These are phyloP conservation scores for Rhopilema esculentum DNA, from an alignment of 30 jellyfish, hydroid and myxozoan species.

Conservation along the genomic window DNA sequence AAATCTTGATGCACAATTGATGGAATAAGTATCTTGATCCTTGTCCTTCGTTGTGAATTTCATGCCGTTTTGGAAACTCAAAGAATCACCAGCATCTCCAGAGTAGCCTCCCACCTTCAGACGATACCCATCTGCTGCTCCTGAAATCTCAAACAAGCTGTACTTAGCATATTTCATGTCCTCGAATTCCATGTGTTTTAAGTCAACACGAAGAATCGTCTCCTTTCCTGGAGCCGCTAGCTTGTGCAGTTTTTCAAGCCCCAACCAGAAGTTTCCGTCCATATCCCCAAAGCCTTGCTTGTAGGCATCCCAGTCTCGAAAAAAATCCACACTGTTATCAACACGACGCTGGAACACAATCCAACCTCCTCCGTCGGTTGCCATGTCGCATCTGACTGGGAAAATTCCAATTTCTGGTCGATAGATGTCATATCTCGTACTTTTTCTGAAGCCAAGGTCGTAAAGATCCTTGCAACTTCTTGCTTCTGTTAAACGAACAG, in stretches of 20 bases:
- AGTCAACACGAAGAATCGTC: slow-evolving; percentile 30
- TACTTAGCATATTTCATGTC: slow-evolving; percentile 39
- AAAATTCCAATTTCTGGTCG: background rate
- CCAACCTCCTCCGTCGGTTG: slow-evolving; percentile 56
- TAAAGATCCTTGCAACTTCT: background rate
- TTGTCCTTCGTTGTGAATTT: slow-evolving; percentile 44
- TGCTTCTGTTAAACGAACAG: background rate
- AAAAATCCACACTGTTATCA: slow-evolving; percentile 13
- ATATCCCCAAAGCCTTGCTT: slow-evolving; percentile 37
- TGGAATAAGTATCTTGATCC: slow-evolving; percentile 5
- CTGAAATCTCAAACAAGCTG: slow-evolving; percentile 16
- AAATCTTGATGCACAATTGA: slow-evolving; percentile 25
- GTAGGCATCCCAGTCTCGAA: slow-evolving; percentile 50
- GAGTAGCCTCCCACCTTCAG: slow-evolving; percentile 20
- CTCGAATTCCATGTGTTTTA: slow-evolving; percentile 3
- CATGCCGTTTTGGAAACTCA: slow-evolving; percentile 7
- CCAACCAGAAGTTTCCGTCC: slow-evolving; percentile 37
- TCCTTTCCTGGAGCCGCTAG: slow-evolving; percentile 13
- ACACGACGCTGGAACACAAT: slow-evolving; percentile 55
- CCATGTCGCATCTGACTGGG: slow-evolving; percentile 52
- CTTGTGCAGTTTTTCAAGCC: slow-evolving; percentile 28
- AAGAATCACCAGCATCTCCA: slow-evolving; percentile 51
- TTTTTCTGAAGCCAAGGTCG: background rate
- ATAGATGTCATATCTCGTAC: background rate
- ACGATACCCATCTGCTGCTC: slow-evolving; percentile 28